Percentiles rank a stretch among this genome's conserved stretches.
Conservation (phyloP, 2,888 invertebrate genomes). For the Lepetodrilus schrolli region DNA sequence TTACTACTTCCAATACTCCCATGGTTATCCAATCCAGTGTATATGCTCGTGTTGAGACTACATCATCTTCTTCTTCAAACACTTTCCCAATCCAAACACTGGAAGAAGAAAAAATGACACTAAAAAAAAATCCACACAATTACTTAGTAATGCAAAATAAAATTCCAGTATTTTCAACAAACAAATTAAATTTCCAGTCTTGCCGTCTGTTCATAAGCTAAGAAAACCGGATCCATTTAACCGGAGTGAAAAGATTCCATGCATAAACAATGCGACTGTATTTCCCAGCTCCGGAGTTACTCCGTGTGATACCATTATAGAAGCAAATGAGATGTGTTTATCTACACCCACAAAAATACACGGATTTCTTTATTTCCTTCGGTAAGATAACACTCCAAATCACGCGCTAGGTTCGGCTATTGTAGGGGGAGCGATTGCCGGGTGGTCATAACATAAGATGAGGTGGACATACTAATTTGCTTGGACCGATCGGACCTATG, state of each 20-base stretch:
- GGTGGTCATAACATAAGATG: too few relatives aligned
- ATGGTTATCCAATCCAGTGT: too few relatives aligned
- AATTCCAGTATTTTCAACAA: constrained; percentile 26
- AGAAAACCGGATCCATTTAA: background rate
- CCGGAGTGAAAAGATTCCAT: background rate
- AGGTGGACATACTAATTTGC: too few relatives aligned
- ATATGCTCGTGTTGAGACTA: too few relatives aligned
- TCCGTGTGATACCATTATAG: too few relatives aligned
- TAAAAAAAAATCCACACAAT: constrained; percentile 13
- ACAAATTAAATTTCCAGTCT: constrained; percentile 28
- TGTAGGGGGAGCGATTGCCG: too few relatives aligned
- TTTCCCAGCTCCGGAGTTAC: too few relatives aligned
- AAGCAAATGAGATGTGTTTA: background rate
- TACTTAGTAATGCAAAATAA: constrained; percentile 23
- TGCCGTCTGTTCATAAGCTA: background rate
- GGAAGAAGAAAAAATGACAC: too few relatives aligned
- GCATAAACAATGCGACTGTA: constrained; percentile 11
- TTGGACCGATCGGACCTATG: too few relatives aligned
- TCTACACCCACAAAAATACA: background rate
- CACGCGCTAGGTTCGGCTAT: too few relatives aligned
- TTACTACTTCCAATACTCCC: too few relatives aligned
- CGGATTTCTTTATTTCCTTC: background rate
- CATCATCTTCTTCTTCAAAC: background rate
- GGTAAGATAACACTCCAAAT: too few relatives aligned
- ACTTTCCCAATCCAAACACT: background rate